Conservation (phyloP, 2,797 vertebrate species). For the Megalops cyprinoides region DNA sequence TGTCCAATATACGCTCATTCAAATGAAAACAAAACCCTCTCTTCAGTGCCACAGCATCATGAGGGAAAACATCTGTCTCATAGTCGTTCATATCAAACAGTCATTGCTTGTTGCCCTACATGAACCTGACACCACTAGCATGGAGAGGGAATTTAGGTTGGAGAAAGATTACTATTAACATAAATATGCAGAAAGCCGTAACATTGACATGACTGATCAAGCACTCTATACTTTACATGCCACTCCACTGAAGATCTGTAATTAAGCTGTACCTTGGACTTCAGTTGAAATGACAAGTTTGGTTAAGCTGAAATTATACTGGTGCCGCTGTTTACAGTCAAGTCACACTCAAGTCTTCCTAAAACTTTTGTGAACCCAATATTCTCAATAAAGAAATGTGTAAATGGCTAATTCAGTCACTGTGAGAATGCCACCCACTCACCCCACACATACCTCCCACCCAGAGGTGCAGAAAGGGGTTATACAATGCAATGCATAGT, state of each 20-base stretch:
- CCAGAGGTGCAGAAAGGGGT: no score
- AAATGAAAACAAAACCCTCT: conserved; percentile 2
- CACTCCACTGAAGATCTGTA: conserved; percentile 22
- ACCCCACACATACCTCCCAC: no score
- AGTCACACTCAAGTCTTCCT: neutral
- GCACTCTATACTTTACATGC: conserved; percentile 19
- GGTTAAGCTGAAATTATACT: conserved; percentile 11
- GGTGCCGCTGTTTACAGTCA: neutral
- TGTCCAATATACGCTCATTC: conserved; percentile 18
- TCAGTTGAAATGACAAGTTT: conserved; percentile 16
- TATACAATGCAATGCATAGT: no score
- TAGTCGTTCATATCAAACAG: neutral
- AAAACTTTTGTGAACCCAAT: neutral
- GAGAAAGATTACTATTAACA: conserved; percentile 44
- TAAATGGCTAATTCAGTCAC: neutral
- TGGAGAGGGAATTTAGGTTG: conserved; percentile 7
- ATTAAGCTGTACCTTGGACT: conserved; percentile 20
- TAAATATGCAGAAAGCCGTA: conserved; percentile 49
- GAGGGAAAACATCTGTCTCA: neutral
- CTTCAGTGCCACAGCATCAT: neutral
- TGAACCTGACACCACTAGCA: conserved; percentile 52
- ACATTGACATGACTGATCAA: conserved; percentile 16
- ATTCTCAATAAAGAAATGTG: neutral
- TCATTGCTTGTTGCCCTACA: conserved; percentile 45
- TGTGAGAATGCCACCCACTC: neutral